Base-by-base conservation (phyloP, 2,888 invertebrate genomes). In the Chrysotoxum bicinctum region DNA sequence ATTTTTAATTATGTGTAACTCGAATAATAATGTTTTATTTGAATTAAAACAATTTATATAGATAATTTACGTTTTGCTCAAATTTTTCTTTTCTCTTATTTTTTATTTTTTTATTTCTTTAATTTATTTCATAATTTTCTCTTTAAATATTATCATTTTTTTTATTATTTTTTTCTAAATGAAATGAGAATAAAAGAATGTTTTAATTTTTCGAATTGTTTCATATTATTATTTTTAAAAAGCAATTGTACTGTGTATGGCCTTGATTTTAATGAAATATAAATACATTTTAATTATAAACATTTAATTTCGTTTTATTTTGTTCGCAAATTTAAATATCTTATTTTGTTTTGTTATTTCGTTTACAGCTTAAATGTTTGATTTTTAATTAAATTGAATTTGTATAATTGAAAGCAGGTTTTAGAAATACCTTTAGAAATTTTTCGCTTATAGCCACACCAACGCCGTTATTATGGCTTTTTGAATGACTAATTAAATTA, bases 301-400 rank as follows among this genome's bases (percentile, higher is more conserved):
- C 54, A 60, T 64, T 84, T 80, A 10, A 35, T 66, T 72, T 77
- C n/a, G 56, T 66, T 84, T 77, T 76, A 50, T 32, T n/a, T 62
- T 52, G 7, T 52, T 40, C 64, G 62, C 64, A 72, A 85, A 88
- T 88, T 88, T 88, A 87, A n/a, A n/a, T 88, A 88, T 89, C 87
- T 81, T 87, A 84, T 80, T 10, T 72, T 50, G 21, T 80, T n/a
- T 72, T 52, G 16, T 14, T 10, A 1, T 40, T 40, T 21, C 21
- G 10, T 32, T 19, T 4, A 30, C 1, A 30, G 4, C 30, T 52
- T 8, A 0, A n/a, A 14, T 5, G 16, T 9, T 62, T 48, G 64
- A n/a, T 10, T 68, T 40, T 5, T 21, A 1, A 40, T 1, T 16
- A 1, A 3, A 14, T 37, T n/a, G 14, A n/a, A 37, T 14, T 37